Base-by-base conservation (phyloP, 2,113 vertebrate genomes). In the Pleuronectes platessa region DNA sequence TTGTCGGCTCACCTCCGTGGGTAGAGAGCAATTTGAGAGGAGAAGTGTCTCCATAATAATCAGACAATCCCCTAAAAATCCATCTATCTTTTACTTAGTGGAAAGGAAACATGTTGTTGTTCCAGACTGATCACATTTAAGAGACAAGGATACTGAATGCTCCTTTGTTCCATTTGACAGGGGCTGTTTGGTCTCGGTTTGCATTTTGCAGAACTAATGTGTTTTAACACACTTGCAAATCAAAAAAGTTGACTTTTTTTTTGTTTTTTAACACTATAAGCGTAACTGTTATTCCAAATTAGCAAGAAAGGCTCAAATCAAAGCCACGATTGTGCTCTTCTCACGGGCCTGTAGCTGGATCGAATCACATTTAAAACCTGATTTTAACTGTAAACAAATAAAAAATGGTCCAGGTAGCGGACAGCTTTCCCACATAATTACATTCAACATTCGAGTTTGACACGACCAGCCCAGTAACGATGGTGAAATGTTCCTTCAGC, bases 401-500 rank as follows among this genome's bases (percentile, higher is more conserved):
- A 49, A 63, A 47, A 1, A 20, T 64, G 27, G 0, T 58, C 31
- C 47, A 35, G 10, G 24, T 18, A 23, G 4, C 49, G 35, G 62
- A 69, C 6, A 5, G 21, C 54, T 14, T 54, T 23, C 17, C 64
- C 14, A n/a, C 15, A 42, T 71, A 74, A 26, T 23, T 64, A 24
- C 18, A 58, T 56, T n/a, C 54, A 76, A 73, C 56, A 72, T 74
- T 79, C 56, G 17, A 58, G 82, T 81, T 31, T 85, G 73, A 73
- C 75, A 75, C 5, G n/a, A n/a, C 15, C 54, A 67, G 40, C 60
- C 54, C 61, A 35, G 31, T 83, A 85, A 82, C 2, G 27, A 62
- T 42, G 42, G 69, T 58, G 63, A 76, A 64, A 79, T 69, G 51
- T 78, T 59, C 31, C 68, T 49, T 74, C 65, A 71, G n/a, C 54